Percentiles rank a stretch among this genome's conserved stretches.
Evolutionary conservation across 2,888 invertebrate genomes (phyloP).

Genomic region (Himalopsyche kuldschensis): DNA sequence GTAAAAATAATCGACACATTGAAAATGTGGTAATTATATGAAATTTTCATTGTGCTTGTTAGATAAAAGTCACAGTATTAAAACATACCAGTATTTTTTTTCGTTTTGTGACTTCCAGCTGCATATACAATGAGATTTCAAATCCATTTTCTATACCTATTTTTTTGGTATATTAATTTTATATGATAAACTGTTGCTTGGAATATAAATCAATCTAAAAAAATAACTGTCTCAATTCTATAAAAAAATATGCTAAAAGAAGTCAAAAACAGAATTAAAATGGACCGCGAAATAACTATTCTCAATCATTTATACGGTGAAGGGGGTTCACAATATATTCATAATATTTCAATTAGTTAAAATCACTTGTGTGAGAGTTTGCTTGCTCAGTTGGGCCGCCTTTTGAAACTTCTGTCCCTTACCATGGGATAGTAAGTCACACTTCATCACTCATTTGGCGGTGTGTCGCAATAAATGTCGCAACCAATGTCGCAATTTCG

Average conservation of each 20-base stretch:
- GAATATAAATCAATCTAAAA: too few species aligned
- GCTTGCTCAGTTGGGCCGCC: not conserved
- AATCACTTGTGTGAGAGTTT: not conserved
- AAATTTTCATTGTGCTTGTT: not conserved
- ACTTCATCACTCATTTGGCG: not conserved
- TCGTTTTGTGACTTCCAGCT: not conserved
- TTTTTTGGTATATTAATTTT: too few species aligned
- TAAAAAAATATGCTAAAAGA: not conserved
- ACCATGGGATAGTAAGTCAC: not conserved
- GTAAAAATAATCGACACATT: not conserved
- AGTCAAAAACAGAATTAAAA: not conserved
- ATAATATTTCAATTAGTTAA: not conserved
- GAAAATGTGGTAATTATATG: too few species aligned
- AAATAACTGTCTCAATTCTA: too few species aligned
- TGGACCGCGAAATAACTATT: not conserved
- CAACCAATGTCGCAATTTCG: not conserved
- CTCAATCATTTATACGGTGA: not conserved
- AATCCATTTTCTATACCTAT: too few species aligned
- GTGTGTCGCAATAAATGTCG: not conserved
- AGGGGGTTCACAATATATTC: not conserved
- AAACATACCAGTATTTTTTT: not conserved
- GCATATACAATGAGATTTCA: not conserved
- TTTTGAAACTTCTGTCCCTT: not conserved
- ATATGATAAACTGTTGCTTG: too few species aligned
- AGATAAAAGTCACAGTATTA: not conserved